These are phyloP conservation scores for Mionectes olivaceus DNA, from an alignment of 2,797 vertebrate genomes.

Conservation along the genomic window DNA sequence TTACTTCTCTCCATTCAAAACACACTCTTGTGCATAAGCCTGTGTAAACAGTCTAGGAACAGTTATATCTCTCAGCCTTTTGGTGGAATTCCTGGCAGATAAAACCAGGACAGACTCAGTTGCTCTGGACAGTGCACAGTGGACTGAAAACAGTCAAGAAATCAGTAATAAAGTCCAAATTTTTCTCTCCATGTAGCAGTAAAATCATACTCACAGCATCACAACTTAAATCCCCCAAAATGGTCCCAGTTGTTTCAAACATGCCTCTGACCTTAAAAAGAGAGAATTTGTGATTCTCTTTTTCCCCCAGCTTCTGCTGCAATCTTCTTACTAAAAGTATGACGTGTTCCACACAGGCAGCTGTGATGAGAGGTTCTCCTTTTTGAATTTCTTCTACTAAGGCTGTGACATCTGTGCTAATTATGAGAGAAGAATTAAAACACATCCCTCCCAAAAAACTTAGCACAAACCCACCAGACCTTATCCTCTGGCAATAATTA, in stretches of 20 bases:
- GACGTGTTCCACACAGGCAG: constrained; percentile 83
- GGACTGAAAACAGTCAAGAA: not conserved
- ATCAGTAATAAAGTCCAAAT: not conserved
- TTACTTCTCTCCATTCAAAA: not conserved
- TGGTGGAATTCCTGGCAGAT: not conserved
- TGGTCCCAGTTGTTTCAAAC: not conserved
- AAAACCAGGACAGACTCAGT: not conserved
- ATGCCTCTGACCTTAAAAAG: constrained; percentile 87
- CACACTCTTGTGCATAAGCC: not conserved
- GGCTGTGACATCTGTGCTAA: constrained; percentile 84
- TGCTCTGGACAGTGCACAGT: not conserved
- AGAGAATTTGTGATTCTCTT: constrained; percentile 86
- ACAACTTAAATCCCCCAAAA: not conserved
- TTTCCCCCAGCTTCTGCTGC: constrained; percentile 87
- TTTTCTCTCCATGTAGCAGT: not conserved
- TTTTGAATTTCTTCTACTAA: constrained; percentile 86
- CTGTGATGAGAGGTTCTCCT: constrained; percentile 89
- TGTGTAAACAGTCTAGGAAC: not conserved
- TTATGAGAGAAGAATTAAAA: not conserved
- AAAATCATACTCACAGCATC: not conserved
- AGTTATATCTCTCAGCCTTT: not conserved
- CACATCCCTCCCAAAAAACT: not conserved
- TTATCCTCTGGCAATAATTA: not conserved
- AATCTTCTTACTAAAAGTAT: constrained; percentile 85
- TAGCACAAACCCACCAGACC: not conserved